Evolutionary conservation across 2,888 invertebrate species (phyloP).

Genomic region (Agonopterix heracliana): DNA sequence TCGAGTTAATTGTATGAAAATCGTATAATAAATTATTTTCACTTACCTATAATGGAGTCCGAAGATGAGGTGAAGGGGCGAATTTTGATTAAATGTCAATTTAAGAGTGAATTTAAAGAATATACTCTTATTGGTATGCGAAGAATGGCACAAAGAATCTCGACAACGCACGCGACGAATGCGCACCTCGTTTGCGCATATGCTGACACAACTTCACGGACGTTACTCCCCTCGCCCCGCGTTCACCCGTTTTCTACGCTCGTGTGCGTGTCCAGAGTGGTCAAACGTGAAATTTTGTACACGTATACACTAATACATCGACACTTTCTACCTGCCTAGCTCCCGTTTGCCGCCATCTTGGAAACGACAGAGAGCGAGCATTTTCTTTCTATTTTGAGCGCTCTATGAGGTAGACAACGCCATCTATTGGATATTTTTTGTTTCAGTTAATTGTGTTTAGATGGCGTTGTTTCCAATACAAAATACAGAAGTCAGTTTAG

Average conservation of each 20-base stretch:
- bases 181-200: conserved; percentile 89
- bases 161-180: conserved; percentile 92
- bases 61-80: conserved; percentile 78
- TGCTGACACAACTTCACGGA: conserved; percentile 82
- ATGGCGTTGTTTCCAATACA: conserved; percentile 1
- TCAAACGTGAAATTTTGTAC: conserved; percentile 74
- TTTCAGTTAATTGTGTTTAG: neutral
- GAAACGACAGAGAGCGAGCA: conserved; percentile 51
- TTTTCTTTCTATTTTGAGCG: conserved; percentile 39
- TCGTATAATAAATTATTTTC: conserved; percentile 70
- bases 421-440: conserved; percentile 34
- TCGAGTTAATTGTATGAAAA: conserved; percentile 79
- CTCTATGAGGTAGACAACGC: conserved; percentile 24
- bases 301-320: conserved; percentile 61
- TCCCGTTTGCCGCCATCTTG: conserved; percentile 71
- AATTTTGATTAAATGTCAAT: conserved; percentile 80
- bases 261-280: conserved; percentile 69
- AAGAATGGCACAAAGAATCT: conserved; percentile 98
- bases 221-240: conserved; percentile 72
- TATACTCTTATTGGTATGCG: conserved; percentile 91
- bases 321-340: conserved; percentile 62
- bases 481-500: no score
- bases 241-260: conserved; percentile 51
- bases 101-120: conserved; percentile 83
- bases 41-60: conserved; percentile 84